Base-by-base conservation (phyloP, 2,888 invertebrate species). In the Pachymerium ferrugineum region DNA sequence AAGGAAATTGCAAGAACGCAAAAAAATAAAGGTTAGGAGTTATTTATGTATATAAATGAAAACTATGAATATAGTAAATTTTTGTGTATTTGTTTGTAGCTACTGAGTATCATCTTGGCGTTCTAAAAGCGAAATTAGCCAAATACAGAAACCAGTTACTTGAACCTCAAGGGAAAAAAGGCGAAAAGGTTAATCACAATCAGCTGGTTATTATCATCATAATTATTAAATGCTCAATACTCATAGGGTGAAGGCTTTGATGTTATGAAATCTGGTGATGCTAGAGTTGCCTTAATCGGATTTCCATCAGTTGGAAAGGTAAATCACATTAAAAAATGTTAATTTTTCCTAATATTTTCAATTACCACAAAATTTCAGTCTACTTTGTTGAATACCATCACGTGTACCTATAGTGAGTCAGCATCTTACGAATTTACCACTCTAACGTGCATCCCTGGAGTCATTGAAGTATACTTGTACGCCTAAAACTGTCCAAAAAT, bases 401-500 rank as follows among this genome's bases (percentile, higher is more conserved):
- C 99, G 0, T 92, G 92, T 82, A 99, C 99, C 3, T 93, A 97
- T 83, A 95, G 95, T 72, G 98, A 97, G 84, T 93, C 94, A 1
- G 99, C 99, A 0, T 92, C 91, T 76, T 99, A 99, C 83, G 99
- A 99, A 85, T 99, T 99, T 83, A 99, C 99, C 76, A 99, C 99
- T 0, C 85, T 99, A 75, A 99, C 99, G 8, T 99, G 98, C 83
- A 99, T 99, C 80, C 99, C 99, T 2, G 99, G 99, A 72, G 98
- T 99, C 1, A 97, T 99, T 77, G 94, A 97, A 79, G 83, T 83
- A 78, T 77, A 16, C 10, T n/a, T 35, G 30, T 19, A 8, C 3
- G 69, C 16, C 16, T 54, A 29, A 69, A 29, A 25, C 8, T 4
- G 16, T 12, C 19, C 14, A 12, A 29, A 69, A 69, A 72, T 62